Conservation (phyloP, 2,113 vertebrate genomes). For the Butorides virescens region DNA sequence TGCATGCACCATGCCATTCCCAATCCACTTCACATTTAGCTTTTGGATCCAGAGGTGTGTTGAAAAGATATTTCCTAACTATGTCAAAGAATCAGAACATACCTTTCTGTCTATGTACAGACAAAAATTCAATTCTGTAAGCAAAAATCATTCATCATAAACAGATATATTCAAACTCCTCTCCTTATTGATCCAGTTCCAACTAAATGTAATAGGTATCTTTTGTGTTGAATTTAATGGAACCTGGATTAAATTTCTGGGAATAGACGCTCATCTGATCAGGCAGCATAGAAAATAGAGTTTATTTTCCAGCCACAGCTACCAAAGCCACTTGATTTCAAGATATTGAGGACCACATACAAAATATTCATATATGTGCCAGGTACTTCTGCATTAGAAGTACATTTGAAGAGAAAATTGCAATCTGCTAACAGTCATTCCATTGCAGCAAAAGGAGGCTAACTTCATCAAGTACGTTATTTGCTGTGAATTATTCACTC, state of each 20-base stretch:
- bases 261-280: neutral
- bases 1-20: neutral
- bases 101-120: neutral
- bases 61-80: neutral
- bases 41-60: neutral
- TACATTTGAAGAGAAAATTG: neutral
- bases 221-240: neutral
- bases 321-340: neutral
- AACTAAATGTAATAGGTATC: neutral
- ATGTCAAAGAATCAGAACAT: neutral
- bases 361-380: neutral
- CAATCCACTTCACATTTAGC: neutral
- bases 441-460: constrained; percentile 9
- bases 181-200: neutral
- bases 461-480: constrained; percentile 31
- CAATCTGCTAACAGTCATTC: neutral
- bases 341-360: neutral
- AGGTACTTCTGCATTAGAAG: neutral
- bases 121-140: neutral
- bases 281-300: neutral
- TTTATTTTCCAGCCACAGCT: neutral
- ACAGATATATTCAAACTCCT: neutral
- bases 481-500: constrained; percentile 45
- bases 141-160: neutral
- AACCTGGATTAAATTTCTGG: neutral